Conservation (phyloP, 2,113 vertebrate species). For the Bothrops jararaca region DNA sequence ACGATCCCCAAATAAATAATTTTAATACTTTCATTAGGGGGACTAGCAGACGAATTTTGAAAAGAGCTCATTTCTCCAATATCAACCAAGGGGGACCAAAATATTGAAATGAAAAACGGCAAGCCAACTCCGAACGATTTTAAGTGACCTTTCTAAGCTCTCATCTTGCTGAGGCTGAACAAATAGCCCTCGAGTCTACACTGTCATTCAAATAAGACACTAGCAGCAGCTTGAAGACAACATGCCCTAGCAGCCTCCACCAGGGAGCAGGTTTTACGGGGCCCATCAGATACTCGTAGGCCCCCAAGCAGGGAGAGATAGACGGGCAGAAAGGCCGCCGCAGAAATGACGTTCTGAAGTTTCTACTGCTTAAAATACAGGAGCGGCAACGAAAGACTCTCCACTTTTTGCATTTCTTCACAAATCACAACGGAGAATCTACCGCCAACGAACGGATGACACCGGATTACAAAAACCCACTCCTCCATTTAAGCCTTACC, state of each 20-base stretch:
- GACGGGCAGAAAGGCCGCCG: neutral
- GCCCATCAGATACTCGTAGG: neutral
- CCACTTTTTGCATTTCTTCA: fast-evolving
- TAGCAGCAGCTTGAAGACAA: neutral
- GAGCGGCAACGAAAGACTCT: neutral
- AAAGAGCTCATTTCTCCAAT: neutral
- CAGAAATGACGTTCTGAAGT: neutral
- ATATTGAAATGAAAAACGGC: neutral
- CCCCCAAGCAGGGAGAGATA: neutral
- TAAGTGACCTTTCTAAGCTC: neutral
- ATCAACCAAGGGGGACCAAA: neutral
- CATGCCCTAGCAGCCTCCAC: neutral
- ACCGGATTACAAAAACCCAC: constrained; percentile 55
- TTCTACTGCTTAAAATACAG: neutral
- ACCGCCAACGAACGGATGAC: constrained; percentile 63
- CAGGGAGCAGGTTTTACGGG: neutral
- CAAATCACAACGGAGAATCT: fast-evolving
- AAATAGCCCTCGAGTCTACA: neutral
- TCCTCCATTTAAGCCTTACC: constrained; percentile 65
- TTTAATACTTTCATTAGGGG: too few species aligned
- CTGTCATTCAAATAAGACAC: neutral
- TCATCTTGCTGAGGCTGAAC: neutral
- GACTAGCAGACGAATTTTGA: neutral
- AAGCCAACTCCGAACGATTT: neutral
- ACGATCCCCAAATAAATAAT: neutral